These are phyloP conservation scores for Hydrotaea diabolus DNA, from an alignment of 2,888 invertebrate species.

Conservation along the genomic window DNA sequence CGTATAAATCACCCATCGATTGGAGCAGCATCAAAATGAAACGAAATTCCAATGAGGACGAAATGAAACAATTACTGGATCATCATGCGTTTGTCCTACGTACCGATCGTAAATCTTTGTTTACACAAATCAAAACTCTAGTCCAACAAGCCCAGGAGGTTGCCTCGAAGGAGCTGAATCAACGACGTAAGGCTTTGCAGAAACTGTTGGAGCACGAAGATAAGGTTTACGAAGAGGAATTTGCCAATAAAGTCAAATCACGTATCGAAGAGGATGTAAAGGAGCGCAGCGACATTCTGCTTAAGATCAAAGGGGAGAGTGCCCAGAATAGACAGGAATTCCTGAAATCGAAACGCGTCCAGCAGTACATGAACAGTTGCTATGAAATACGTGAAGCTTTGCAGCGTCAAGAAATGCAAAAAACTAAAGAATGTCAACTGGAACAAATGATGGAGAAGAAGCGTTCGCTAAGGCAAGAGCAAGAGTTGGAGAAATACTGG, in stretches of 20 bases:
- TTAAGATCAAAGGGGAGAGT: conserved; percentile 73
- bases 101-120: conserved; percentile 76
- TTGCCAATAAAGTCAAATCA: conserved; percentile 74
- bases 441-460: conserved; percentile 77
- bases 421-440: conserved; percentile 73
- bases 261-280: conserved; percentile 76
- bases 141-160: conserved; percentile 75
- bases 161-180: conserved; percentile 71
- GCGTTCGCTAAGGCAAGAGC: conserved; percentile 69
- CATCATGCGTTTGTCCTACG: conserved; percentile 73
- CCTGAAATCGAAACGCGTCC: conserved; percentile 73
- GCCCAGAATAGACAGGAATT: conserved; percentile 70
- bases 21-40: background rate
- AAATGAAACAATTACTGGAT: conserved; percentile 59
- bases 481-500: conserved; percentile 74
- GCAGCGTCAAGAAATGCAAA: conserved; percentile 72
- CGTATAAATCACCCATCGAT: background rate
- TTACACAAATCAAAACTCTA: conserved; percentile 74
- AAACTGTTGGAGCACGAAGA: conserved; percentile 75
- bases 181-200: conserved; percentile 72
- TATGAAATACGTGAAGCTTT: conserved; percentile 76
- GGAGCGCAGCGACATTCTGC: conserved; percentile 73
- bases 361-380: conserved; percentile 77
- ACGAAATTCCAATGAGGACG: conserved; percentile 55
- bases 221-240: conserved; percentile 75